phyloP scores from a whole-genome alignment of 2,797 vertebrate genomes.

The Phataginus tetradactyla region DNA sequence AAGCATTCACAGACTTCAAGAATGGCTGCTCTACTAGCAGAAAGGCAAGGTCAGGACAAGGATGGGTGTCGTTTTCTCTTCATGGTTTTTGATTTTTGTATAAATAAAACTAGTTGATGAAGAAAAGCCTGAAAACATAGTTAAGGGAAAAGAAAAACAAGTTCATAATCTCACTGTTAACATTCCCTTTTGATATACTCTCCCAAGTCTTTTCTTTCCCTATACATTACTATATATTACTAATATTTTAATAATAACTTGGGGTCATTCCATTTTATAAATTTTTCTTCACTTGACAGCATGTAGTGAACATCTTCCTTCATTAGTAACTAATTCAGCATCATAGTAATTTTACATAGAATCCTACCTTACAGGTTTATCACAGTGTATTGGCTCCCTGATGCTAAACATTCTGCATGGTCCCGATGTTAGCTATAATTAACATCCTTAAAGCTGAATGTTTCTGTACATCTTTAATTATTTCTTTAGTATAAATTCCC shows the following conservation, averaged over 20 bases:
- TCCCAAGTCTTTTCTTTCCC: neutral
- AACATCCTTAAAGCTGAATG: neutral
- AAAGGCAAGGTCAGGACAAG: neutral
- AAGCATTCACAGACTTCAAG: neutral
- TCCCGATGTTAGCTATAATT: constrained; percentile 24
- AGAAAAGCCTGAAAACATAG: constrained; percentile 12
- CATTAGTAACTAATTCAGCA: neutral
- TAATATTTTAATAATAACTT: constrained; percentile 13
- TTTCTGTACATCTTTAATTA: neutral
- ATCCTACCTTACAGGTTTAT: neutral
- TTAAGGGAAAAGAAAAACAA: neutral
- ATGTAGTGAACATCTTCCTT: neutral
- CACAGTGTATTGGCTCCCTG: neutral
- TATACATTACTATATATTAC: neutral
- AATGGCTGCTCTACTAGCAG: neutral
- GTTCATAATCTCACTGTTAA: neutral
- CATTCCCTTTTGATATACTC: neutral
- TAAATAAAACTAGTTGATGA: constrained; percentile 18
- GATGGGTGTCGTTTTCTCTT: neutral
- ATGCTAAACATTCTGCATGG: neutral
- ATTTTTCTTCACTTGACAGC: neutral
- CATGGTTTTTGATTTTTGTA: neutral
- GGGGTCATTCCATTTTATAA: neutral
- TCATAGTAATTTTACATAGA: neutral
- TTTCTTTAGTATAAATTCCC: constrained; percentile 18